These are phyloP conservation scores for Chloroclysta siterata DNA, from an alignment of 2,888 invertebrate species.

Conservation along the genomic window DNA sequence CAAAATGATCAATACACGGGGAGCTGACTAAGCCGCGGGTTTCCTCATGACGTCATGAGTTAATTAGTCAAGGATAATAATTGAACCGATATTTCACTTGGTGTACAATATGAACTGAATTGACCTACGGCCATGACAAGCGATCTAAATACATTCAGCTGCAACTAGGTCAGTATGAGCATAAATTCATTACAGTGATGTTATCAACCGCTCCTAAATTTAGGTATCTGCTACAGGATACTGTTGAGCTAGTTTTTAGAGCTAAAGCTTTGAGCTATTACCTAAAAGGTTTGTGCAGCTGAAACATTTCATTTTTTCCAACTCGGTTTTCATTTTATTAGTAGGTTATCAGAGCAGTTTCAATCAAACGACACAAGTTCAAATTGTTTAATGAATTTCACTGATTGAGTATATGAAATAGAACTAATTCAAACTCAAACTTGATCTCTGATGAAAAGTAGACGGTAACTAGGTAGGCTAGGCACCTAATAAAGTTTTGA, in stretches of 20 bases:
- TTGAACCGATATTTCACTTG: constrained; percentile 34
- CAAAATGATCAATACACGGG: background rate
- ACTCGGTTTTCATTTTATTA: background rate
- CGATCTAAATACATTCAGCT: constrained; percentile 58
- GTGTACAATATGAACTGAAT: constrained; percentile 33
- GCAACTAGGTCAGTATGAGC: constrained; percentile 65
- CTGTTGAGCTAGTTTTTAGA: constrained; percentile 10
- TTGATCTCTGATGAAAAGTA: constrained; percentile 4
- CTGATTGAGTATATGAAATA: no score
- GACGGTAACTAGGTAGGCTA: background rate
- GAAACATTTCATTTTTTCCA: background rate
- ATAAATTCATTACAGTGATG: constrained; percentile 62
- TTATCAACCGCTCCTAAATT: constrained; percentile 41
- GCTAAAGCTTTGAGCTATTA: background rate
- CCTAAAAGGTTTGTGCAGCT: background rate
- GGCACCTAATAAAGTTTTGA: background rate
- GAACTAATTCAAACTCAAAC: background rate
- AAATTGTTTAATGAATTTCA: no score
- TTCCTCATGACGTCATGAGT: background rate
- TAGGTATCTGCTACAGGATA: constrained; percentile 24
- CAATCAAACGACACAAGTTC: background rate
- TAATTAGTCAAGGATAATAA: constrained; percentile 30
- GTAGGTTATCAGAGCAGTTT: background rate
- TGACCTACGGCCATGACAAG: constrained; percentile 61
- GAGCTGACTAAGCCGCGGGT: background rate